These are phyloP conservation scores for Caerostris darwini DNA, from an alignment of 1,140 invertebrate genomes.

Conservation along the genomic window DNA sequence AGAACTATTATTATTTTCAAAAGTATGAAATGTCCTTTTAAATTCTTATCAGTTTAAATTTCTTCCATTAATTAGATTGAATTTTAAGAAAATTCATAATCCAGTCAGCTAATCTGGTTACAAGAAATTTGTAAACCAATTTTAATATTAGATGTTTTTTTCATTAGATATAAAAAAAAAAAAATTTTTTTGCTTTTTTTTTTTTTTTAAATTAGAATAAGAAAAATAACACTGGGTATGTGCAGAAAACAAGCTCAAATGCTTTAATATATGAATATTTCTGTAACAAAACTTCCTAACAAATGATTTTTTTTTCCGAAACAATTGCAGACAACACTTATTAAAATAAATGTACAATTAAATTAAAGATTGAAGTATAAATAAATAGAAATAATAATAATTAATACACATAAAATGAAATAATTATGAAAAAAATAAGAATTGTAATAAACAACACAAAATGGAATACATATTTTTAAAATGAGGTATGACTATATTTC, in stretches of 20 bases:
- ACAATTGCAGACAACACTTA: neutral
- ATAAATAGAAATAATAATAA: neutral
- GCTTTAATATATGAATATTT: conserved; percentile 4
- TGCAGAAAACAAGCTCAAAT: conserved; percentile 21
- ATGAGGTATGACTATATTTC: neutral
- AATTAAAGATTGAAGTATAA: neutral
- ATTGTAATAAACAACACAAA: conserved; percentile 4
- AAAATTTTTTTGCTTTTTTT: too few species aligned
- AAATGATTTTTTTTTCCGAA: neutral
- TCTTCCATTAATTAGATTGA: too few species aligned
- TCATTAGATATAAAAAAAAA: too few species aligned
- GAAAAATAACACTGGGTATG: neutral
- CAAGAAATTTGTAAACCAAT: too few species aligned
- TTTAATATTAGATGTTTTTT: too few species aligned
- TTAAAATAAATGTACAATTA: neutral
- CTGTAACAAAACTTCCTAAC: neutral
- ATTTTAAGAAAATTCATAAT: too few species aligned
- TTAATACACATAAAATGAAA: neutral
- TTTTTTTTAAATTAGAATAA: too few species aligned
- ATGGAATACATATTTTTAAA: neutral
- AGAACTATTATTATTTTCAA: too few species aligned
- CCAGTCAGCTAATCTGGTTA: too few species aligned
- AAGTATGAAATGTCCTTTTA: too few species aligned
- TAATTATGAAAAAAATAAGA: neutral
- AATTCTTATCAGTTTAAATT: too few species aligned